Base-by-base conservation (phyloP, 2,797 vertebrate species). In the Myripristis murdjan region DNA sequence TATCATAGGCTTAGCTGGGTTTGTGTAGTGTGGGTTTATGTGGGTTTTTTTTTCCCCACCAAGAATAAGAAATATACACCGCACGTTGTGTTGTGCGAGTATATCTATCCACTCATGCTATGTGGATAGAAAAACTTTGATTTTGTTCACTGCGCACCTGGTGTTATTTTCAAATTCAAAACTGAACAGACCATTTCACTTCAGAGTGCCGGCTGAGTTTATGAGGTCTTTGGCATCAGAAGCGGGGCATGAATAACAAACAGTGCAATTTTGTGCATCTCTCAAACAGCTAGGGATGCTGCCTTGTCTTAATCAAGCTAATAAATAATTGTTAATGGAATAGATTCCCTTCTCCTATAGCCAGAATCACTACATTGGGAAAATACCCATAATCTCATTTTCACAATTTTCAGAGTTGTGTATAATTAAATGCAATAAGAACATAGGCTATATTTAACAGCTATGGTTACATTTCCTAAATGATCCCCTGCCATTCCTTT, bases 91-190 rank as follows among this genome's bases (percentile, higher is more conserved):
- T 33, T 52, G 53, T 51, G 55, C 24, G 62, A 55, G 76, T 54
- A 49, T 41, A 54, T 31, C 28, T 31, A 31, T 31, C 28, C 28
- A 31, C 71, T 35, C 26, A 72, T 60, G 46, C 52, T 41, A 69
- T 23, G 47, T 28, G 24, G 60, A 68, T 41, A 66, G 44, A 80
- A 76, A 83, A 53, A 55, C 71, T 81, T 66, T 28, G 53, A 75
- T 75, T 85, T 81, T 61, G 64, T 88, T 87, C 77, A 56, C 56
- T 51, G 64, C 73, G 70, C 85, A 88, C 70, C 70, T 74, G 77
- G 47, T 73, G 74, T 73, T 85, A 28, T 86, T 87, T 82, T 82
- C 55, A 52, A 48, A 82, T 84, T 83, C 64, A 74, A 71, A 81
- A 39, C 57, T 35, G 20, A 85, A 67, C 61, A 59, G 73, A 75